phyloP scores from a whole-genome alignment of 2,797 vertebrate genomes.

The Cossypha heuglini region DNA sequence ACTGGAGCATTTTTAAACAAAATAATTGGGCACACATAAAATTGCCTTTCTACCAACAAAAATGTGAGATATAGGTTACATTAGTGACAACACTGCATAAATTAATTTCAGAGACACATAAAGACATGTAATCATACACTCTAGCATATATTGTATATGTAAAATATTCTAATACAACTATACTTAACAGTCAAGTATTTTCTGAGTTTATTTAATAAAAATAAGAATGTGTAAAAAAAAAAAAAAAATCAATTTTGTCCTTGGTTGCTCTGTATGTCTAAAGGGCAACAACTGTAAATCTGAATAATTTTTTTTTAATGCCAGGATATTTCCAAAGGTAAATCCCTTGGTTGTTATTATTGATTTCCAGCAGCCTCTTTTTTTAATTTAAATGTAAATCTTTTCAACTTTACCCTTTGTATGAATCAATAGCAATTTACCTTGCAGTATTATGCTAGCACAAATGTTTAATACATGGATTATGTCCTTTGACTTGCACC shows the following conservation, averaged over 20 bases:
- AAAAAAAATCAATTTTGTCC: not conserved
- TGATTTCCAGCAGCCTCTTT: conserved; percentile 44
- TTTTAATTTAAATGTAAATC: conserved; percentile 64
- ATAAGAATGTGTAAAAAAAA: not conserved
- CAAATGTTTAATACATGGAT: conserved; percentile 45
- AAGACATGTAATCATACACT: not conserved
- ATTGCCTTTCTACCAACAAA: not conserved
- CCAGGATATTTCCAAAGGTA: not conserved
- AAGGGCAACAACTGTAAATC: not conserved
- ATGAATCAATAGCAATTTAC: conserved; percentile 57
- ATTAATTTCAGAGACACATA: not conserved
- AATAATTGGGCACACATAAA: not conserved
- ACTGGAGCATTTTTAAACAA: not conserved
- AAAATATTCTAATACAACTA: not conserved
- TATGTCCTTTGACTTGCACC: conserved; percentile 28
- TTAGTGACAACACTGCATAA: not conserved
- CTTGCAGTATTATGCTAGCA: conserved; percentile 1
- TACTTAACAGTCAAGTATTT: not conserved
- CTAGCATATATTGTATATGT: not conserved
- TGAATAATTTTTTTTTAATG: not conserved
- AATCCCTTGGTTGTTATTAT: conserved; percentile 47
- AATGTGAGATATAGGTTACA: not conserved
- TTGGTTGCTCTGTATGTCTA: not conserved
- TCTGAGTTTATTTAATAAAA: not conserved
- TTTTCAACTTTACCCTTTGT: conserved; percentile 39